Evolutionary conservation across 2,888 invertebrate genomes (phyloP), one percentile per base, ranked within the genome.

Genomic region (Brachycybe producta): DNA sequence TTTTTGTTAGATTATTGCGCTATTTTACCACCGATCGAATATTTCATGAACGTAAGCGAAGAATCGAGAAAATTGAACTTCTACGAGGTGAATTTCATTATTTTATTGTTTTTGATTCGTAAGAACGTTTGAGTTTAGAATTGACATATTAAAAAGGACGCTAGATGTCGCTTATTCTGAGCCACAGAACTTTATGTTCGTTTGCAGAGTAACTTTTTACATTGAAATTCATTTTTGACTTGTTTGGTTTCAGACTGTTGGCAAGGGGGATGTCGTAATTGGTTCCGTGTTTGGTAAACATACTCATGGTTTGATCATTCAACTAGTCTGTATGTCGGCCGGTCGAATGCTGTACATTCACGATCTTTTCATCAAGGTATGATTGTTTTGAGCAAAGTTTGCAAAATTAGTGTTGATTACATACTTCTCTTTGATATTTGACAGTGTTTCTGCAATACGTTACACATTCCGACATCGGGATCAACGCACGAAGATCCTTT

Each of bases 311-410:
- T 58, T 71, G 2, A 57, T 63, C 17, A 52, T 91, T 58, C 84
- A 84, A 68, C 79, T 92, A 23, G 71, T 91, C 44, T 90, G 88
- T 69, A 81, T 84, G 52, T 81, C 84, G 52, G 82, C 82, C 56
- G 82, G 79, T 47, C 77, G 76, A 57, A 79, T 81, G 40, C 76
- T 84, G 66, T 83, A 84, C 69, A 79, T 90, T 44, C 82, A 84
- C 47, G 87, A 91, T 67, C 78, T 90, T 57, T 82, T 82, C 67
- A 79, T 91, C 52, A 86, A 84, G 77, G 90, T 87, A 72, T n/a
- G 7, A 17, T 26, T 38, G 21, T 13, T 43, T 40, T 17, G 17
- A 5, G 3, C 11, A 5, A 23, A 24, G 35, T 21, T 11, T 13
- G 3, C 15, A 2, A 8, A 32, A n/a, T 45, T 15, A 4, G 1